These are phyloP conservation scores for Alligator mississippiensis DNA, from an alignment of 2,113 vertebrate genomes.

Conservation along the genomic window DNA sequence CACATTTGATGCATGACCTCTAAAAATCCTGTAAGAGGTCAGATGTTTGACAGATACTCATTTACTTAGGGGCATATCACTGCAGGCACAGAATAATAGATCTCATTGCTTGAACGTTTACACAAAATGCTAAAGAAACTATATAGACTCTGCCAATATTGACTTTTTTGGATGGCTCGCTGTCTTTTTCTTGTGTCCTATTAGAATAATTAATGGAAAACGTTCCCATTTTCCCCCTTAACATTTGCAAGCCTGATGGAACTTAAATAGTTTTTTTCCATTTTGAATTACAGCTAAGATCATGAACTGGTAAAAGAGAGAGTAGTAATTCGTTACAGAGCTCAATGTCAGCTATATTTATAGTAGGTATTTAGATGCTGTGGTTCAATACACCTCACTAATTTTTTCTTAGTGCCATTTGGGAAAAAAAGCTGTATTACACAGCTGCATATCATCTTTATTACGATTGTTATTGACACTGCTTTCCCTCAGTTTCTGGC, in stretches of 20 bases:
- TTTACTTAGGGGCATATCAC: neutral
- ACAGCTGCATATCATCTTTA: neutral
- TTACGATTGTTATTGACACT: neutral
- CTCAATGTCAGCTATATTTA: neutral
- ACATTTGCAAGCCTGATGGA: neutral
- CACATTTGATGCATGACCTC: neutral
- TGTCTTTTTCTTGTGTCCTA: slow-evolving; percentile 26
- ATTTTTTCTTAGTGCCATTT: neutral
- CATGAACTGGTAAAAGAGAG: neutral
- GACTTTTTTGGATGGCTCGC: slow-evolving; percentile 46
- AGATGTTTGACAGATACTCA: neutral
- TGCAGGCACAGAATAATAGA: slow-evolving; percentile 15
- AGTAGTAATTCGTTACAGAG: neutral
- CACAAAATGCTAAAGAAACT: slow-evolving; percentile 50
- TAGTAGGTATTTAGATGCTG: neutral
- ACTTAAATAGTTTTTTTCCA: neutral
- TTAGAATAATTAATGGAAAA: slow-evolving; percentile 39
- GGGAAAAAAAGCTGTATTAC: neutral
- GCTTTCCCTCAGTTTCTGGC: slow-evolving; percentile 2
- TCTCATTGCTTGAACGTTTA: neutral
- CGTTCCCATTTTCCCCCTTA: slow-evolving; percentile 12
- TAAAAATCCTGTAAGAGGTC: slow-evolving; percentile 27
- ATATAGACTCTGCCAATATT: slow-evolving; percentile 39
- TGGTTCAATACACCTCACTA: neutral
- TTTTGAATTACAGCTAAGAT: neutral